Conservation (phyloP, 30 jellyfish, hydroid and myxozoan genomes). For the Aurelia coerulea region DNA sequence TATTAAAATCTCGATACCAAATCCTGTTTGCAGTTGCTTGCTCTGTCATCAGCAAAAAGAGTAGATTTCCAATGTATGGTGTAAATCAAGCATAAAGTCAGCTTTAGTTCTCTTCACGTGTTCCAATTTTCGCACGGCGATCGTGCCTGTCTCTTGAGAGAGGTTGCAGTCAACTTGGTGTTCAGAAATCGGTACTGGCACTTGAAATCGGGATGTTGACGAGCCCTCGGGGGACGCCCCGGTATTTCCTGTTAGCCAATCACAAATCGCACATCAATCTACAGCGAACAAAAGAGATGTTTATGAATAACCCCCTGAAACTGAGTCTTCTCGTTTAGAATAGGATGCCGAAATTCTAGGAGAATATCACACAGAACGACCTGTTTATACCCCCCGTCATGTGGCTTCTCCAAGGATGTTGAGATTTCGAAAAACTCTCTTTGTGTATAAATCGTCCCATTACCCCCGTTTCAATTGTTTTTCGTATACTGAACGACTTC, state of each 20-base stretch:
- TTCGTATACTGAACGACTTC: too few species aligned
- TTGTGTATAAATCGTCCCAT: too few species aligned
- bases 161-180: too few species aligned
- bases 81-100: not conserved
- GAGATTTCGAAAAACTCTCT: too few species aligned
- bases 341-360: conserved; percentile 21
- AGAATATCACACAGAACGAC: not conserved
- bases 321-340: not conserved
- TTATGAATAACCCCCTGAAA: conserved; percentile 24
- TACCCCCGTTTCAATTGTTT: too few species aligned
- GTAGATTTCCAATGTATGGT: conserved; percentile 18
- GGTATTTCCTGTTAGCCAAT: conserved; percentile 77
- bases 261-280: conserved; percentile 30
- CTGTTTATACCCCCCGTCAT: conserved; percentile 32
- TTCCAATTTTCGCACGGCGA: not conserved
- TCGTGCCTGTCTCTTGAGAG: too few species aligned
- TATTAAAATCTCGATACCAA: not conserved
- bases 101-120: not conserved
- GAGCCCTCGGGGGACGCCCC: conserved; percentile 86
- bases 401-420: conserved; percentile 13
- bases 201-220: conserved; percentile 62
- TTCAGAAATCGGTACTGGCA: conserved; percentile 15
- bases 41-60: not conserved
- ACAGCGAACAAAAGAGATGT: conserved; percentile 10
- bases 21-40: not conserved